phyloP scores from a whole-genome alignment of 1,140 invertebrate genomes.

The Rhopalosiphum maidis region DNA sequence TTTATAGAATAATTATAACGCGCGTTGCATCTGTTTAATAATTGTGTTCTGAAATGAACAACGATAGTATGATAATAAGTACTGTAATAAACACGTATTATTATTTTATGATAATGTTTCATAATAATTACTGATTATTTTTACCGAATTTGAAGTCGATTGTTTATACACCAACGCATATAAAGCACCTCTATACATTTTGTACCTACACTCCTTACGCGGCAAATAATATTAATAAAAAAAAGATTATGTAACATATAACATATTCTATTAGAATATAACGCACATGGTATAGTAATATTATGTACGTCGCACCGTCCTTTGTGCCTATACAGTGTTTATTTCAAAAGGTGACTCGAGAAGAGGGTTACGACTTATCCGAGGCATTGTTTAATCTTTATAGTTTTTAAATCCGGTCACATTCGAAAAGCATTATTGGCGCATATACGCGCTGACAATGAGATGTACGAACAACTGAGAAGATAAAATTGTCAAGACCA shows the following conservation, averaged over 20 bases:
- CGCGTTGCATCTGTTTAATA: conserved; percentile 21
- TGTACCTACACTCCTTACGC: not conserved
- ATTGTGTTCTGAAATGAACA: conserved; percentile 24
- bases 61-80: not conserved
- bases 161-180: not conserved
- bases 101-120: conserved; percentile 30
- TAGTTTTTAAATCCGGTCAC: not conserved
- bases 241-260: not conserved
- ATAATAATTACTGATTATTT: conserved; percentile 4
- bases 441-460: not conserved
- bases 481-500: not conserved
- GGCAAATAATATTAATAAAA: not conserved
- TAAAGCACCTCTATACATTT: not conserved
- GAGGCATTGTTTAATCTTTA: not conserved
- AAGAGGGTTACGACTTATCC: not conserved
- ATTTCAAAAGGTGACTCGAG: not conserved
- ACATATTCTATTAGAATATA: not conserved
- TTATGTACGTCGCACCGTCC: too few species aligned
- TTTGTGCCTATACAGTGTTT: not conserved
- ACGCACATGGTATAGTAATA: not conserved
- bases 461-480: not conserved
- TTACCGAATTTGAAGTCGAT: not conserved
- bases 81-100: conserved; percentile 10
- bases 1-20: conserved; percentile 28
- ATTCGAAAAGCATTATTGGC: not conserved